These are phyloP conservation scores for Dromas ardeola DNA, from an alignment of 2,113 vertebrate genomes.

Conservation along the genomic window DNA sequence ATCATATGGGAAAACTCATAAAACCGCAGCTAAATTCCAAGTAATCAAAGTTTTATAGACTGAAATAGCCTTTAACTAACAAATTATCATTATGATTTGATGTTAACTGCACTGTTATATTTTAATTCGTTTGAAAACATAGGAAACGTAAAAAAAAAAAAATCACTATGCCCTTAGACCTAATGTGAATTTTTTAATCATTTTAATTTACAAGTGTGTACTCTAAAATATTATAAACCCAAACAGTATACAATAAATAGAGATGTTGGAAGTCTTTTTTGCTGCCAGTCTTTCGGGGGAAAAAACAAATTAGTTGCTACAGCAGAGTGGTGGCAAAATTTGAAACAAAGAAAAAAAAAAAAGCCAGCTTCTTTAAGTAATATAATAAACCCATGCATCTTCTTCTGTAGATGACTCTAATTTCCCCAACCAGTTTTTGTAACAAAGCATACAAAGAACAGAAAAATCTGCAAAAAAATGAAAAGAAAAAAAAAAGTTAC, in stretches of 20 bases:
- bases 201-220: constrained; percentile 70
- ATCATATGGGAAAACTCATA: constrained; percentile 93
- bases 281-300: constrained; percentile 36
- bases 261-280: constrained; percentile 52
- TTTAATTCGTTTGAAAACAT: constrained; percentile 86
- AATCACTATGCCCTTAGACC: constrained; percentile 65
- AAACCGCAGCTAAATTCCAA: constrained; percentile 95
- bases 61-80: constrained; percentile 96
- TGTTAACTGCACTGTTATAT: constrained; percentile 92
- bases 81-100: constrained; percentile 98
- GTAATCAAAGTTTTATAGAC: constrained; percentile 99
- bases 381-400: constrained; percentile 11
- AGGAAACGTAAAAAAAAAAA: constrained; percentile 54
- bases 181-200: constrained; percentile 69
- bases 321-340: constrained; percentile 17
- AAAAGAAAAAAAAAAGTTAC: neutral
- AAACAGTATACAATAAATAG: constrained; percentile 59
- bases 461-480: neutral
- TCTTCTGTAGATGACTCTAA: neutral
- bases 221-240: constrained; percentile 54
- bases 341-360: constrained; percentile 30
- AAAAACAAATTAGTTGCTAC: constrained; percentile 39
- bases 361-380: constrained; percentile 15
- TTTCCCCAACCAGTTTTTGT: constrained; percentile 31
- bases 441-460: neutral